Base-by-base conservation (phyloP, 2,797 vertebrate species). In the Mionectes olivaceus region DNA sequence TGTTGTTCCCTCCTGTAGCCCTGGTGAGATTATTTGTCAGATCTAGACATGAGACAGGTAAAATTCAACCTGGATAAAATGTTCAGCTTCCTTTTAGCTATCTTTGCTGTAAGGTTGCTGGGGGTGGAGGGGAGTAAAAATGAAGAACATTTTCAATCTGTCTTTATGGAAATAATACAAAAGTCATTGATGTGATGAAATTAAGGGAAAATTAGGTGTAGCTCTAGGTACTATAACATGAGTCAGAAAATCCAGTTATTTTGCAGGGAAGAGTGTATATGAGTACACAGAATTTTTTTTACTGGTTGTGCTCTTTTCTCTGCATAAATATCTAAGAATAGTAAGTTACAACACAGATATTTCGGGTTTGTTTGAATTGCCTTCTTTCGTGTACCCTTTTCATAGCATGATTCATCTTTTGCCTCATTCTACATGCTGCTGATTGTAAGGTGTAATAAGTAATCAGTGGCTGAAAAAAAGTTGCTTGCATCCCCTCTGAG, bases 261-360 rank as follows among this genome's bases (percentile, higher is more conserved):
- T 81, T 90, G 61, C 44, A 83, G 81, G 68, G 43, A 76, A 74
- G 73, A 70, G 41, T 35, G 19, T 35, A 28, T 95, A 39, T 83
- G 53, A 91, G 84, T 79, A 91, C 6, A 2, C 25, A 76, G 67
- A 94, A 76, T 46, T 83, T 43, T 47, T 87, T 87, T 67, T 57
- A 77, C 56, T 70, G 32, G 49, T 87, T 89, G 80, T 87, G 68
- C 50, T 56, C 56, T 81, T 93, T 73, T 92, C 61, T 91, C 77
- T 94, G 52, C 43, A 63, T 84, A 57, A 86, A 71, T 91, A 49
- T 61, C 69, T 52, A 47, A 49, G 19, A 44, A 33, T 77, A 65
- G 53, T 55, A 70, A 78, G 52, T 27, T 44, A 30, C 23, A 81
- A 33, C 19, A 44, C 33, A 39, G 35, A 19, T 49, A 7, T 1